Evolutionary conservation across 2,113 vertebrate genomes (phyloP).

Genomic region (Hippocampus abdominalis): DNA sequence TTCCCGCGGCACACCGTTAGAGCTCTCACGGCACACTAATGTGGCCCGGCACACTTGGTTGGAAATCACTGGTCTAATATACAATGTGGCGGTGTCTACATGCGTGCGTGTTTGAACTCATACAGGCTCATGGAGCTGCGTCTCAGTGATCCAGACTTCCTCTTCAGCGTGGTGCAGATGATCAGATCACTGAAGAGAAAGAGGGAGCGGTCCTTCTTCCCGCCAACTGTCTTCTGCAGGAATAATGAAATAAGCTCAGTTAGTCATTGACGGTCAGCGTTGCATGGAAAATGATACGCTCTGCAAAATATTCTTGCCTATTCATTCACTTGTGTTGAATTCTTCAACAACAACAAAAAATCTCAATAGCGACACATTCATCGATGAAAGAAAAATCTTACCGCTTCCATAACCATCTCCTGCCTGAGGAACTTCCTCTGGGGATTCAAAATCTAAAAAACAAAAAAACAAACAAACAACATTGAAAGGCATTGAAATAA

Average conservation of each 20-base stretch:
- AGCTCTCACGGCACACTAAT: too few relatives aligned
- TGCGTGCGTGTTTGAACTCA: conserved; percentile 39
- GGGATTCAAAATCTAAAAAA: conserved; percentile 86
- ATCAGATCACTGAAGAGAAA: conserved; percentile 97
- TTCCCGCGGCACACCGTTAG: too few relatives aligned
- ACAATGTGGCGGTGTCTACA: neutral
- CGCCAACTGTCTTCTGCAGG: conserved; percentile 86
- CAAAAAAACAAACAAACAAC: neutral
- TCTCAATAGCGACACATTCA: neutral
- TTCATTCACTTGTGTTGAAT: neutral
- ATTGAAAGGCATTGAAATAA: too few relatives aligned
- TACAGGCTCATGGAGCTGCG: conserved; percentile 98
- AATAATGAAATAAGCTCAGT: conserved; percentile 6
- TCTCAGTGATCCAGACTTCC: conserved; percentile 94
- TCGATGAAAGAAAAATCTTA: conserved; percentile 55
- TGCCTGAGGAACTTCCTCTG: conserved; percentile 93
- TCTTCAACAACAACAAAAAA: neutral
- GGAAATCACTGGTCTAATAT: too few relatives aligned
- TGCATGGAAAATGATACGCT: neutral
- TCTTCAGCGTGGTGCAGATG: conserved; percentile 93
- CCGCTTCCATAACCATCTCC: conserved; percentile 96
- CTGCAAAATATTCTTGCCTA: neutral
- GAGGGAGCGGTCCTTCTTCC: conserved; percentile 96
- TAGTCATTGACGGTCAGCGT: neutral
- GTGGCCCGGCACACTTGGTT: too few relatives aligned